Conservation (phyloP, 2,797 vertebrate species). For the Etheostoma perlongum region DNA sequence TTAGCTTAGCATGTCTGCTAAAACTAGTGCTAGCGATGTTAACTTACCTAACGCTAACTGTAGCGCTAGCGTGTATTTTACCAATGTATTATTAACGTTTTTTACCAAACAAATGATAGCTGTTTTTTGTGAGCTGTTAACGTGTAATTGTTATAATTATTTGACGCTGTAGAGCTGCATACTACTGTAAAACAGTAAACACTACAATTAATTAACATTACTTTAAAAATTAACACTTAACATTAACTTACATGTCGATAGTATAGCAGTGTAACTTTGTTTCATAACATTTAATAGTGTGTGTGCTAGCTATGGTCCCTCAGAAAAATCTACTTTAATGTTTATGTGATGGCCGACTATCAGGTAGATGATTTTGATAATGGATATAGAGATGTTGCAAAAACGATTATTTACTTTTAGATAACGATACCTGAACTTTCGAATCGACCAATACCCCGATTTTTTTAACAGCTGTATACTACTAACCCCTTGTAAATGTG, state of each 20-base stretch:
- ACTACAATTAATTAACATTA: not conserved
- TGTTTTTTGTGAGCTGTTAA: not conserved
- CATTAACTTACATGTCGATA: not conserved
- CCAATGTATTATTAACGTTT: not conserved
- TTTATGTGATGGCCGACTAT: not conserved
- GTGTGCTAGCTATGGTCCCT: not conserved
- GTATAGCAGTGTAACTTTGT: not conserved
- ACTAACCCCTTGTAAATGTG: too few species aligned
- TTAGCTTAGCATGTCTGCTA: conserved; percentile 69
- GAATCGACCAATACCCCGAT: too few species aligned
- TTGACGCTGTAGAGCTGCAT: not conserved
- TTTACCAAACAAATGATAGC: fast-evolving
- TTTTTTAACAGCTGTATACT: too few species aligned
- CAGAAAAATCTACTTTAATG: not conserved
- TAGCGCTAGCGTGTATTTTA: not conserved
- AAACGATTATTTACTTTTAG: too few species aligned
- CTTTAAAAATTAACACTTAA: not conserved
- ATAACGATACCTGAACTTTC: too few species aligned
- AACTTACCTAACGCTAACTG: conserved; percentile 9
- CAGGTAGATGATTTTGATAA: not conserved
- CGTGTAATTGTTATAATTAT: not conserved
- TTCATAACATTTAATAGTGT: not conserved
- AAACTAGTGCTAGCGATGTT: conserved; percentile 57
- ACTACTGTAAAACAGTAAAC: not conserved
- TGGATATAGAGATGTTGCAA: too few species aligned